Base-by-base conservation (phyloP, 1,140 invertebrate genomes). In the Temnothorax nylanderi region DNA sequence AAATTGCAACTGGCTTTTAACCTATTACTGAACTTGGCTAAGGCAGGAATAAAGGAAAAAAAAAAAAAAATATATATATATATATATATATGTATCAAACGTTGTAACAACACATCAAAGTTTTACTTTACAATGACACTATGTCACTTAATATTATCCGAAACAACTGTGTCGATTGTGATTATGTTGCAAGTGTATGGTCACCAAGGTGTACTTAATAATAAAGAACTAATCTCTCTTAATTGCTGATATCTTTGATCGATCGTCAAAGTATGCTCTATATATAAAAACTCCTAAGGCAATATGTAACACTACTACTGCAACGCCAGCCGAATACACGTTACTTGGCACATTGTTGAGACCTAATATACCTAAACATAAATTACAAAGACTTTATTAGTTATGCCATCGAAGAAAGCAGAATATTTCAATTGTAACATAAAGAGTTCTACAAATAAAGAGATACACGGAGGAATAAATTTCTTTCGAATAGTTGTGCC, bases 231-330 rank as follows among this genome's bases (percentile, higher is more conserved):
- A 94, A 91, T 95, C 94, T 81, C 75, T 89, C 84, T 94, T 95
- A 37, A 89, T 21, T 75, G 80, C 34, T 81, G 84, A 71, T 62
- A 85, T 87, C 72, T 93, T 95, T 8, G 85, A 76, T 44, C 87
- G 89, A 74, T 90, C 91, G n/a, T 96, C 96, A 88, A 96, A 97
- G 92, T 98, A 98, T 1, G 97, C 97, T 90, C 96, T 96, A 89
- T 97, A 97, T 92, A 98, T 98, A 92, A 97, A 98, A 37, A 97
- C 93, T n/a, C 97, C 97, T 54, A 98, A 90, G 10, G 97, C 97
- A 60, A 97, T 88, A 92, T 98, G 97, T 56, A 98, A 93, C 16
- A 97, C 96, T 2, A 97, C 88, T 10, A 98, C 96, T 4, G 97
- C 97, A 76, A 97, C 96, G 32, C 97, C 96, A 60, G 97, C 97